Evolutionary conservation across 2,888 invertebrate species (phyloP), one percentile per base, ranked within the genome.

Genomic region (Cosmia trapezina): DNA sequence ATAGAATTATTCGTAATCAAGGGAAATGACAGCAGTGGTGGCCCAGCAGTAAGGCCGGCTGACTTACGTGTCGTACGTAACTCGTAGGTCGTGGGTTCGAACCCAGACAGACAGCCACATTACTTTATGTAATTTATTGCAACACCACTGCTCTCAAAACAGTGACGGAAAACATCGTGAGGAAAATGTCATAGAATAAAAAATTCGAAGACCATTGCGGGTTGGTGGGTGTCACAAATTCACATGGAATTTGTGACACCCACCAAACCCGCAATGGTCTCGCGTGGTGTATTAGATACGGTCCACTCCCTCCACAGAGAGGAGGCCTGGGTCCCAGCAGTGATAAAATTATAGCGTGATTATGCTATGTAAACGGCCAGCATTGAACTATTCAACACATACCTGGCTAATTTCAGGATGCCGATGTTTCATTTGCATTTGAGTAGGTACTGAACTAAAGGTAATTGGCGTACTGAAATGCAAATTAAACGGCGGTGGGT

Each of bases 401-500:
- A 70, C 61, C 49, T 63, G 56, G 41, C 19, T 37, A 49, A 66
- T 78, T 72, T 61, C 22, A 33, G 53, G 41, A 37, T 22, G 63
- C 37, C 22, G 28, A 59, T 65, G 68, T 56, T 78, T 59, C 49
- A 81, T 81, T 81, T 83, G 70, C 67, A 78, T 83, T 57, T 65
- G 37, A 73, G 53, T n/a, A n/a, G n/a, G n/a, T 73, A 51, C 45
- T 53, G 60, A 47, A 49, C 37, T 67, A 59, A 62, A 73, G 12
- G 57, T 68, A 65, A 83, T 70, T 67, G 66, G 28, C n/a, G 14
- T 68, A 72, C 62, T 72, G 37, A 65, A 72, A 82, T 78, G 72
- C 49, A 82, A 82, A 77, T 81, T 53, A 22, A 64, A 65, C 28
- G n/a, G 45, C 19, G 47, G 33, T 47, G 14, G 41, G 1, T 45